Evolutionary conservation across 2,113 vertebrate genomes (phyloP).

Genomic region (Pachyramphus minor): DNA sequence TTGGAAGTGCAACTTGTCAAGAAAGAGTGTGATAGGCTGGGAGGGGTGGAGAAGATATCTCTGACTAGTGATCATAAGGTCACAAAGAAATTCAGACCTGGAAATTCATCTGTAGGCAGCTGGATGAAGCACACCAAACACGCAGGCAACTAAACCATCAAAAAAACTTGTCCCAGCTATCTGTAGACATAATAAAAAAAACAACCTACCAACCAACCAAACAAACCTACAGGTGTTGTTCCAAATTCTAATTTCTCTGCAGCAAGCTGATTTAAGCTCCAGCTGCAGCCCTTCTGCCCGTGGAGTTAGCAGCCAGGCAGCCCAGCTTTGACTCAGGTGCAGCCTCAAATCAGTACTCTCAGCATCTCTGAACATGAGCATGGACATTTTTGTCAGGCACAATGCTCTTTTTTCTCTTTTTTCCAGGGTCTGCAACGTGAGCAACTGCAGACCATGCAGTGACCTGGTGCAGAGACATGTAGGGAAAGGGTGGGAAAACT

Average conservation of each 20-base stretch:
- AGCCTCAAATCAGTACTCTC: not conserved
- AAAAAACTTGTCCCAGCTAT: not conserved
- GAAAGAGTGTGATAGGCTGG: not conserved
- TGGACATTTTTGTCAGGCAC: not conserved
- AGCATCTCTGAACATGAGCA: fast-evolving
- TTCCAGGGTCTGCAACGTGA: not conserved
- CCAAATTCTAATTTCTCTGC: not conserved
- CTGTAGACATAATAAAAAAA: not conserved
- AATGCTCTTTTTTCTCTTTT: not conserved
- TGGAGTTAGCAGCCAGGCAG: not conserved
- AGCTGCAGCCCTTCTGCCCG: not conserved
- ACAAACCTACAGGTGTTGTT: not conserved
- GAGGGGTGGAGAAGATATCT: not conserved
- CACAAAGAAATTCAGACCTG: not conserved
- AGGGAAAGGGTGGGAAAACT: constrained; percentile 5
- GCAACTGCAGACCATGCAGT: not conserved
- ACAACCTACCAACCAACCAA: not conserved
- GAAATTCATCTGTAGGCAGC: not conserved
- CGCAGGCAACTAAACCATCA: not conserved
- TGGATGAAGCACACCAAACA: not conserved
- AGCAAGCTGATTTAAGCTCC: not conserved
- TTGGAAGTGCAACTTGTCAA: not conserved
- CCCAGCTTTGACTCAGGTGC: not conserved
- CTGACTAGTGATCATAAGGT: not conserved
- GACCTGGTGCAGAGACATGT: not conserved